Conservation (phyloP, 2,113 vertebrate genomes). For the Psophia crepitans region DNA sequence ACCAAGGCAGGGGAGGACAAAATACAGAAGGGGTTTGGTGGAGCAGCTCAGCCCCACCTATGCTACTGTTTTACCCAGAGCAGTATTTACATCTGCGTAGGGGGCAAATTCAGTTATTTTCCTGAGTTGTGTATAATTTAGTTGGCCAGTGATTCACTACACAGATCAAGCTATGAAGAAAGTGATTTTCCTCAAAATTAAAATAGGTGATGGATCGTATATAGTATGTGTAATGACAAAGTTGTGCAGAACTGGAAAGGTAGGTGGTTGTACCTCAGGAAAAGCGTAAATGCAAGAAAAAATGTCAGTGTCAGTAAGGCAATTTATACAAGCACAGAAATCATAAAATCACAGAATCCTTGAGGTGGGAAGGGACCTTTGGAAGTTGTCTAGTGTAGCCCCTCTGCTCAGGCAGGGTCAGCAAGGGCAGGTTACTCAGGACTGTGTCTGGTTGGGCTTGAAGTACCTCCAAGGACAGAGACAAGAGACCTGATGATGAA, state of each 20-base stretch:
- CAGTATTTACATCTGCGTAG: not conserved
- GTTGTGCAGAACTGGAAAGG: not conserved
- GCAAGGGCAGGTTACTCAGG: not conserved
- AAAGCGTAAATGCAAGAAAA: not conserved
- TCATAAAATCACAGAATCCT: rapidly evolving
- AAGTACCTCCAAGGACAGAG: not conserved
- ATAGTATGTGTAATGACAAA: not conserved
- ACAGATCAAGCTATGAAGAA: not conserved
- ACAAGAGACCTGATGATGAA: not conserved
- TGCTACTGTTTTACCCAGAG: not conserved
- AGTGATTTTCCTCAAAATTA: not conserved
- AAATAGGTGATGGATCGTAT: not conserved
- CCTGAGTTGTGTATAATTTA: not conserved
- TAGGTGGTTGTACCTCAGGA: not conserved
- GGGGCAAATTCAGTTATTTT: not conserved
- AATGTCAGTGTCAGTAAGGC: not conserved
- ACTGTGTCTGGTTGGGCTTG: not conserved
- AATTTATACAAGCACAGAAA: not conserved
- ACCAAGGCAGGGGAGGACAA: not conserved
- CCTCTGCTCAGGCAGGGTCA: not conserved
- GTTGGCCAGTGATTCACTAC: not conserved
- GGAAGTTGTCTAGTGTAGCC: not conserved
- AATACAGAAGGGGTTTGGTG: not conserved
- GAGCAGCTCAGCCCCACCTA: not conserved
- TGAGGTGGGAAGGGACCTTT: not conserved